Evolutionary conservation across 1,140 invertebrate genomes (phyloP), one percentile per base, ranked within the genome.

Genomic region (Drosophila bifasciata): DNA sequence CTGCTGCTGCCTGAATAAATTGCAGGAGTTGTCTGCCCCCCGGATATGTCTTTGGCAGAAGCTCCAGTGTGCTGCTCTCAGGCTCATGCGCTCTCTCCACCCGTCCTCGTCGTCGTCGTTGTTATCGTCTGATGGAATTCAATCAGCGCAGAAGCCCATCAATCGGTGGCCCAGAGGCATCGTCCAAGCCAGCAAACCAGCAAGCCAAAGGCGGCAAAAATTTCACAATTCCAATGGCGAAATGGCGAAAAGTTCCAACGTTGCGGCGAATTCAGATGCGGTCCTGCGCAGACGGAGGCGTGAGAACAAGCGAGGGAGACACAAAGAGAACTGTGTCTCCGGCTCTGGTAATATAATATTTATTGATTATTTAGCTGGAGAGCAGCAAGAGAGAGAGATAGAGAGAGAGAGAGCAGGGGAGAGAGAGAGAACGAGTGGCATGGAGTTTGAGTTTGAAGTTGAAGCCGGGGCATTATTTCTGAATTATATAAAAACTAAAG

Each of bases 361-460:
- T 84, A 84, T 84, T 85, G 80, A 84, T 84, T 84, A 76, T 75
- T 85, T 63, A 1, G 32, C 11, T 13, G 32, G 32, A 36, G 32
- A 36, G 32, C 32, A 36, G 32, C 13, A 36, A 36, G 32, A 36
- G 9, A 36, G 11, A 11, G 32, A 36, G 3, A 11, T 9, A 13
- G 3, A 32, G 11, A 11, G 9, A 32, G 28, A 9, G 28, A 32
- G 28, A 32, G 8, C 9, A 2, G 9, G 28, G 9, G 32, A 36
- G 11, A 3, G 11, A 36, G 32, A 36, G 46, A 28, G 43, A 21
- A 3, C 72, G 50, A 52, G 48, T 62, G 55, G 48, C 56, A 40
- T 17, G 74, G 60, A 76, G 77, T 71, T 78, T 46, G 40, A 56
- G 70, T 53, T 55, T 55, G 8, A 51, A 79, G 44, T 25, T 32